Evolutionary conservation across 2,888 invertebrate genomes (phyloP), one percentile per base, ranked within the genome.

Genomic region (Coelogynopora nodosa): DNA sequence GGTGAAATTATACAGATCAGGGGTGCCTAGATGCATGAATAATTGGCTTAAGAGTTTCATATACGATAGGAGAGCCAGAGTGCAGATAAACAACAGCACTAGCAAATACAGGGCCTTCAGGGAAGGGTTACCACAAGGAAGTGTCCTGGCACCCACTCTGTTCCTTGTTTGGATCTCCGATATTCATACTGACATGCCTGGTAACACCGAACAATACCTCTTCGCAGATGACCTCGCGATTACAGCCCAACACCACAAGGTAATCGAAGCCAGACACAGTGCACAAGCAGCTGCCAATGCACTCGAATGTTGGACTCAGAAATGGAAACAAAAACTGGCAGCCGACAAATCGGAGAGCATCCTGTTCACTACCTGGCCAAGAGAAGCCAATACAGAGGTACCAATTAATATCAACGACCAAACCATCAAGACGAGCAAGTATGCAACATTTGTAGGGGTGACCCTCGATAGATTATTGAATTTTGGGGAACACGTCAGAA

Each of bases 261-360:
- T 74, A 23, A 26, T 5, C 18, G 74, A 74, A 26, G 74, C 74
- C 18, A 74, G 27, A 74, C 23, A 74, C 2, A 13, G 74, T 74
- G 27, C 23, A 23, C 74, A 74, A 26, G 74, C 18, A 74, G 74
- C 74, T 13, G 74, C 74, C 23, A 26, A 74, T 74, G 74, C 18
- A 23, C 27, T 74, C 18, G 18, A 26, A 13, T 23, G 74, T 23
- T 74, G 74, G 74, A 26, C 27, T 13, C 18, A 74, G 74, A 26
- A 74, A 13, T 74, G 74, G 74, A 74, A 74, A 74, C 74, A 74
- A 26, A 74, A 74, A 26, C 74, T 74, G 74, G 74, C 74, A 13
- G 74, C 27, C 23, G 74, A 74, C 23, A 74, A 23, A 26, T 74
- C 74, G 23, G 74, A 74, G 74, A 74, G 74, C 74, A 74, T 74